Evolutionary conservation across 2,113 vertebrate genomes (phyloP), one percentile per base, ranked within the genome.

Genomic region (Menura novaehollandiae): DNA sequence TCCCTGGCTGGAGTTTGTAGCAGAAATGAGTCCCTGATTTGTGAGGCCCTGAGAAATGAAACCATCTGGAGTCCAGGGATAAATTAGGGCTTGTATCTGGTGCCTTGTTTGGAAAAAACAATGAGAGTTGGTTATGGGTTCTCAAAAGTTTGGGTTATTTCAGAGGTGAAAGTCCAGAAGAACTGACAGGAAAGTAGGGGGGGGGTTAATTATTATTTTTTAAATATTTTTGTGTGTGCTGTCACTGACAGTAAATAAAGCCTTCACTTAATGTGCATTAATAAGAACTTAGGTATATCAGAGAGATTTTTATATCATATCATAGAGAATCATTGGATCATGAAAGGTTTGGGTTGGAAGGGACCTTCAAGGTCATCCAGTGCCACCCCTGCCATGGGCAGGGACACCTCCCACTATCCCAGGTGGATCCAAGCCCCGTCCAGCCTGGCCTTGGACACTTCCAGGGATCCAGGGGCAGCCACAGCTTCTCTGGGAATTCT

Each of bases 331-430:
- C 15, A 6, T 2, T 13, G 20, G n/a, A 35, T 41, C 18, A 3
- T 33, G 30, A 3, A 22, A 24, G 27, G 11, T 13, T 85, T 64
- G 69, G 44, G 24, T 5, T 3, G 62, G 71, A 67, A 51, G 44
- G 30, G 51, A 67, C 16, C 10, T 56, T 19, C 4, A 28, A 21
- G 17, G 2, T 9, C 60, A 47, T 8, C 82, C 58, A 46, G 28
- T 15, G 12, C 27, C 51, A 35, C 11, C 60, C 23, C 23, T 10
- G 6, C 59, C 60, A 35, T n/a, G 60, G n/a, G 76, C 60, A 58
- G 35, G 17, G 53, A 28, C 51, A 23, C 2, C 30, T 49, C 0
- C 71, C 43, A 6, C 9, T 1, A 0, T 16, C 51, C 69, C 69
- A 64, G 23, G 41, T 0, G 10, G 55, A 9, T 71, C 76, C 69